These are phyloP conservation scores for Apantesis nais DNA, from an alignment of 2,888 invertebrate species.

Conservation along the genomic window DNA sequence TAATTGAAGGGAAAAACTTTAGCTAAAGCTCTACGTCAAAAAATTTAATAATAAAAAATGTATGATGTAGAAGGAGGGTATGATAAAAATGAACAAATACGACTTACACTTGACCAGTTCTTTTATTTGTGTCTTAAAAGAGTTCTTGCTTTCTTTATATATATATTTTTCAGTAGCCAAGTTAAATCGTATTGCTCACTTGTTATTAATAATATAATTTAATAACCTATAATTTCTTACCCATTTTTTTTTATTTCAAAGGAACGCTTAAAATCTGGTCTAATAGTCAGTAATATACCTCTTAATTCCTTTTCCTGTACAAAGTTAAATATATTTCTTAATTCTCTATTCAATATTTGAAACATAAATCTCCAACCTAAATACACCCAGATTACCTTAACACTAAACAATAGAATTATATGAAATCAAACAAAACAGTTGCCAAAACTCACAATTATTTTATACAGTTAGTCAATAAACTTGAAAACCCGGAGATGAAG, in stretches of 20 bases:
- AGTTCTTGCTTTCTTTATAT: no score
- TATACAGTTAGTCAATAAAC: constrained; percentile 1
- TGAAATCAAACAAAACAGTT: neutral
- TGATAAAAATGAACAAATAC: no score
- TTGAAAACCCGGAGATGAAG: constrained; percentile 10
- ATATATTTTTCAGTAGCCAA: no score
- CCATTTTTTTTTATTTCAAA: no score
- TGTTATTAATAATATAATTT: no score
- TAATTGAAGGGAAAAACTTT: neutral
- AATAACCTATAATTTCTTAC: no score
- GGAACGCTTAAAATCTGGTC: neutral
- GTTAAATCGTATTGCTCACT: no score
- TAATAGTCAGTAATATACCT: neutral
- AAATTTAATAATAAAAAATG: no score
- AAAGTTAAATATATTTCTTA: neutral
- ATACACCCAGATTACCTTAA: neutral
- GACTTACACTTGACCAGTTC: no score
- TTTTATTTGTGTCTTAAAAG: no score
- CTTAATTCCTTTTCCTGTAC: neutral
- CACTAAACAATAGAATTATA: neutral
- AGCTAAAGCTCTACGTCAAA: no score
- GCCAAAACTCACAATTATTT: neutral
- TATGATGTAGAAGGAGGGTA: no score
- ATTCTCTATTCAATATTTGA: neutral
- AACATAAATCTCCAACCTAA: neutral